Evolutionary conservation across 1,140 invertebrate genomes (phyloP).

Genomic region (Eumaeus atala): DNA sequence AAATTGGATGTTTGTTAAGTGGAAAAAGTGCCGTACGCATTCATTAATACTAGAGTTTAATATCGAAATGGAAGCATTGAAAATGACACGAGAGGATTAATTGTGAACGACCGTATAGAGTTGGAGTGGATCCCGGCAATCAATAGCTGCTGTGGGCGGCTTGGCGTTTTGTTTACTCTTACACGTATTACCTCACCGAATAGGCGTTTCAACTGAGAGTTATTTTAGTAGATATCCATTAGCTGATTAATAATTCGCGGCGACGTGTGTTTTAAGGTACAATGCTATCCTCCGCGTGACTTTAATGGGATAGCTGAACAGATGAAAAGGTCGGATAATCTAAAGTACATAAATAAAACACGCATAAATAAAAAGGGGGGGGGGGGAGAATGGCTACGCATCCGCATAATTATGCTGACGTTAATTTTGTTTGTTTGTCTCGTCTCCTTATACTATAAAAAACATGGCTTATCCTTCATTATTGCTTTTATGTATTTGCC

Average conservation of each 20-base stretch:
- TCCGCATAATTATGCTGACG: no score
- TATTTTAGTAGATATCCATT: constrained; percentile 21
- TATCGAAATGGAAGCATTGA: constrained; percentile 25
- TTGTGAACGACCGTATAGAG: constrained; percentile 27
- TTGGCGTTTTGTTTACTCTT: constrained; percentile 18
- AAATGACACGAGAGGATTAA: constrained; percentile 33
- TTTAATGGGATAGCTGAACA: background rate
- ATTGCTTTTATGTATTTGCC: no score
- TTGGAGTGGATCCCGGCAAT: constrained; percentile 20
- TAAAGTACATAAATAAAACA: no score
- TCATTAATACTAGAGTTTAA: constrained; percentile 17
- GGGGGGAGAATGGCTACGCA: no score
- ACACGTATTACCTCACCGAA: background rate
- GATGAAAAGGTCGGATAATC: background rate
- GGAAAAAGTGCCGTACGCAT: background rate
- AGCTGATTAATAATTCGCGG: constrained; percentile 26
- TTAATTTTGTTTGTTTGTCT: no score
- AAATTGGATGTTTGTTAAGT: no score
- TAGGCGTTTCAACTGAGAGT: background rate
- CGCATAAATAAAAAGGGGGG: no score
- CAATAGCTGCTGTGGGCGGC: constrained; percentile 19
- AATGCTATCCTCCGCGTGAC: background rate
- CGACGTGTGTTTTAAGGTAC: background rate
- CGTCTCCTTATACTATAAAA: no score
- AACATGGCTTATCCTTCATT: no score